Conservation (phyloP, 1,140 invertebrate species). For the honey bee (Apis mellifera) region DNA sequence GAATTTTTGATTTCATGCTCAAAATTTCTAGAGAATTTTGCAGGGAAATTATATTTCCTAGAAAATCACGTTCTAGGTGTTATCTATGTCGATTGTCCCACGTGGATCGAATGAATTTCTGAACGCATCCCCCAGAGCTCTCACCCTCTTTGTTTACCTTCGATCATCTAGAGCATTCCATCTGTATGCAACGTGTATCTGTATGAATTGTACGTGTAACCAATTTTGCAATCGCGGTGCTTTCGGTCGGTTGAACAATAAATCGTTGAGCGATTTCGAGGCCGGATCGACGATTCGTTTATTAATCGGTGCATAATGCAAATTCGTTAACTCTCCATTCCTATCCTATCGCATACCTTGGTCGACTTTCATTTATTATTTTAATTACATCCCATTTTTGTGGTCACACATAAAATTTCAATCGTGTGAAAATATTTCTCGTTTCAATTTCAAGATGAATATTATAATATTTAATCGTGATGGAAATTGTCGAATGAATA, state of each 20-base stretch:
- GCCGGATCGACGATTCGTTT: constrained; percentile 36
- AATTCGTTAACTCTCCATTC: constrained; percentile 24
- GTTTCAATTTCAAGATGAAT: background rate
- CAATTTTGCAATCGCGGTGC: constrained; percentile 52
- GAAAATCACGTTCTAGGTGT: background rate
- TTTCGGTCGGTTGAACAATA: constrained; percentile 41
- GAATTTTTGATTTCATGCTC: too few relatives aligned
- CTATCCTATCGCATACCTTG: background rate
- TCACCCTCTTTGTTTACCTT: background rate
- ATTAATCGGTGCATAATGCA: constrained; percentile 46
- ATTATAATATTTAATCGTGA: background rate
- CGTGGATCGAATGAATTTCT: constrained; percentile 25
- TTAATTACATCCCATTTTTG: background rate
- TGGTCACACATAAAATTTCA: too few relatives aligned
- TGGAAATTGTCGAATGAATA: background rate
- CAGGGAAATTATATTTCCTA: background rate
- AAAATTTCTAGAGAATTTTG: too few relatives aligned
- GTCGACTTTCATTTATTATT: background rate
- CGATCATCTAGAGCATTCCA: constrained; percentile 1
- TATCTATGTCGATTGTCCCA: constrained; percentile 10
- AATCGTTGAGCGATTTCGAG: constrained; percentile 44
- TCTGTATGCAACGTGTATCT: background rate
- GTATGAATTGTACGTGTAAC: constrained; percentile 11
- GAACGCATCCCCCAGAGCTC: background rate
- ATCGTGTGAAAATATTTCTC: background rate